Evolutionary conservation across 2,888 invertebrate genomes (phyloP).

Genomic region (Idaea straminata): DNA sequence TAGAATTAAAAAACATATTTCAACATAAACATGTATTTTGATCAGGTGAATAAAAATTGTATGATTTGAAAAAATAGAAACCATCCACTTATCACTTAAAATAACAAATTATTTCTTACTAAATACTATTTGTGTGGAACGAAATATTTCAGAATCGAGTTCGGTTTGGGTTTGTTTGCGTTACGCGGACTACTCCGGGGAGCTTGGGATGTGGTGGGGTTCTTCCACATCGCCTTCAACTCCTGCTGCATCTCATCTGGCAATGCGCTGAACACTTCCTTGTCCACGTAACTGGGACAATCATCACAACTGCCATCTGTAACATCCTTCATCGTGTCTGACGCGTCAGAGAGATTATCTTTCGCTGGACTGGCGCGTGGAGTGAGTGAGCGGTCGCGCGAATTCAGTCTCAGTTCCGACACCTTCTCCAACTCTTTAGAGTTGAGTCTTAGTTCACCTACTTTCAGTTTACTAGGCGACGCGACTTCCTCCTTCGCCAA

Average conservation of each 20-base stretch:
- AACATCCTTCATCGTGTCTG: slow-evolving; percentile 65
- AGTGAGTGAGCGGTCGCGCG: slow-evolving; percentile 67
- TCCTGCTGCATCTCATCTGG: slow-evolving; percentile 87
- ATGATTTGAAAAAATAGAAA: slow-evolving; percentile 81
- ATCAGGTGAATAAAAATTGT: slow-evolving; percentile 78
- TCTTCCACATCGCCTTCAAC: slow-evolving; percentile 84
- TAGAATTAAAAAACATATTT: slow-evolving; percentile 46
- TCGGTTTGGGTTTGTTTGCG: slow-evolving; percentile 79
- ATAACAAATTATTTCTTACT: slow-evolving; percentile 73
- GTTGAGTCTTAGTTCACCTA: slow-evolving; percentile 83
- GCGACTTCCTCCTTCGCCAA: slow-evolving; percentile 77
- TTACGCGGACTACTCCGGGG: slow-evolving; percentile 69
- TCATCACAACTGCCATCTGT: slow-evolving; percentile 63
- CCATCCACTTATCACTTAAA: slow-evolving; percentile 78
- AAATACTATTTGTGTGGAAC: slow-evolving; percentile 83
- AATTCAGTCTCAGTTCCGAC: slow-evolving; percentile 69
- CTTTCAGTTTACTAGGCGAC: slow-evolving; percentile 85
- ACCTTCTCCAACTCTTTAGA: slow-evolving; percentile 82
- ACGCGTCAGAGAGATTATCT: slow-evolving; percentile 63
- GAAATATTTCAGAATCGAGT: slow-evolving; percentile 85
- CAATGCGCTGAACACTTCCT: slow-evolving; percentile 84
- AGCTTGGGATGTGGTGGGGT: slow-evolving; percentile 65
- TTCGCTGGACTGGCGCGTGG: slow-evolving; percentile 72
- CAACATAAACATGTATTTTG: slow-evolving; percentile 80
- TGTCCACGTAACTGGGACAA: slow-evolving; percentile 85